phyloP scores from a whole-genome alignment of 2,888 invertebrate species.

The Mechanitis mazaeus region DNA sequence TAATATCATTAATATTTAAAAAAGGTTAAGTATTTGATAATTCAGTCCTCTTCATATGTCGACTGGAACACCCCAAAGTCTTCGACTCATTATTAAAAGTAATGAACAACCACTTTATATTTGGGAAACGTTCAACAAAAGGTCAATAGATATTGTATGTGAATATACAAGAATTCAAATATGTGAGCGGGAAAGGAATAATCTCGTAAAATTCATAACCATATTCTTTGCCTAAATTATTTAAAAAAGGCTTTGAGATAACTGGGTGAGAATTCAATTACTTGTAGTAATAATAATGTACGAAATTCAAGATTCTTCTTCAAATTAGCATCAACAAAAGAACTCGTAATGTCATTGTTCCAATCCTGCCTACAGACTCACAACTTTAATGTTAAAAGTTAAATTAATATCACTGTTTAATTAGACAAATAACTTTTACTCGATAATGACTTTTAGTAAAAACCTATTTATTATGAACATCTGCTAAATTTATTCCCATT shows the following conservation, averaged over 20 bases:
- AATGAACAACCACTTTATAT: conserved; percentile 35
- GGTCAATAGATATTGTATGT: conserved; percentile 60
- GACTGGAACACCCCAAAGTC: too few species aligned
- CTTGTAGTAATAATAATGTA: too few species aligned
- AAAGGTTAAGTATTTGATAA: too few species aligned
- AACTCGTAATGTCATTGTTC: background rate
- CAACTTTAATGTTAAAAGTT: conserved; percentile 1
- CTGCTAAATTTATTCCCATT: background rate
- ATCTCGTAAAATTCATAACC: conserved; percentile 6
- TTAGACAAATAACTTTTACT: background rate
- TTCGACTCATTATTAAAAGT: too few species aligned
- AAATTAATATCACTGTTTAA: conserved; percentile 5
- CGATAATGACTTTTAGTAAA: background rate
- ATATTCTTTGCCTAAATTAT: background rate
- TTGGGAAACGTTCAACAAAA: conserved; percentile 50
- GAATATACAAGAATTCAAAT: conserved; percentile 37
- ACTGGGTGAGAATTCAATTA: too few species aligned
- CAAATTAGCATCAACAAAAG: background rate
- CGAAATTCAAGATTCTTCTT: too few species aligned
- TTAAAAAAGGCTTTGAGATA: too few species aligned
- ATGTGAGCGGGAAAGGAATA: conserved; percentile 7
- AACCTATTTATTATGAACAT: background rate
- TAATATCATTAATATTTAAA: too few species aligned
- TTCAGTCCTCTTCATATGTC: too few species aligned
- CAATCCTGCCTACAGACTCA: background rate